Evolutionary conservation across 1,140 invertebrate genomes (phyloP).

Genomic region (Leptopilina boulardi): DNA sequence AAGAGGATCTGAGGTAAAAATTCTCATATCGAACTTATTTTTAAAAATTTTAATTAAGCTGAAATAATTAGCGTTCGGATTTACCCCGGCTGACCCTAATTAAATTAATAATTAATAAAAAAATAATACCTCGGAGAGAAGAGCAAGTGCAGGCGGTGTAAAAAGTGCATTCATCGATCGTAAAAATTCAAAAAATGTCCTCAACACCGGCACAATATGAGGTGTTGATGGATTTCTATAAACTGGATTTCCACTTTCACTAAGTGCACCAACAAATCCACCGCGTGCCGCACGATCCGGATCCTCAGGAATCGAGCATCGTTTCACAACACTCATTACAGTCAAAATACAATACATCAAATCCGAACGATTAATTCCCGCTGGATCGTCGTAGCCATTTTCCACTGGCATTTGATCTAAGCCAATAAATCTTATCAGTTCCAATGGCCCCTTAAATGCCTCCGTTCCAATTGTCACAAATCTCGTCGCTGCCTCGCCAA

Average conservation of each 20-base stretch:
- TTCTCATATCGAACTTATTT: too few species aligned
- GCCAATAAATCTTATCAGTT: constrained; percentile 87
- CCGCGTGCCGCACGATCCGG: constrained; percentile 86
- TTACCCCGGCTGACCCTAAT: too few species aligned
- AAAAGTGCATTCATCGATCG: constrained; percentile 89
- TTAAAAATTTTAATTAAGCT: too few species aligned
- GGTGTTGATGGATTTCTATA: constrained; percentile 90
- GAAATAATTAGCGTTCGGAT: too few species aligned
- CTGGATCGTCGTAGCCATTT: constrained; percentile 79
- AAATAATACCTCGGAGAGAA: constrained; percentile 80
- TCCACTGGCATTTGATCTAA: constrained; percentile 83
- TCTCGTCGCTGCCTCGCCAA: constrained; percentile 79
- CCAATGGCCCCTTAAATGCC: constrained; percentile 79
- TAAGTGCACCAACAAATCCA: constrained; percentile 87
- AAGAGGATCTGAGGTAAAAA: too few species aligned
- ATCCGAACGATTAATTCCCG: constrained; percentile 79
- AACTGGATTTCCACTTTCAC: constrained; percentile 85
- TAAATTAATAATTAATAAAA: too few species aligned
- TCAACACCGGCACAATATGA: constrained; percentile 87
- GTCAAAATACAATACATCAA: constrained; percentile 84
- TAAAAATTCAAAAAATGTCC: constrained; percentile 84
- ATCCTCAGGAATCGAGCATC: constrained; percentile 89
- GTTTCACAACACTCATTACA: constrained; percentile 88
- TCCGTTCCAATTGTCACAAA: constrained; percentile 79
- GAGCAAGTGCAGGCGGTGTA: constrained; percentile 79